phyloP scores from a whole-genome alignment of 2,113 vertebrate species.

The Phoxinus phoxinus region DNA sequence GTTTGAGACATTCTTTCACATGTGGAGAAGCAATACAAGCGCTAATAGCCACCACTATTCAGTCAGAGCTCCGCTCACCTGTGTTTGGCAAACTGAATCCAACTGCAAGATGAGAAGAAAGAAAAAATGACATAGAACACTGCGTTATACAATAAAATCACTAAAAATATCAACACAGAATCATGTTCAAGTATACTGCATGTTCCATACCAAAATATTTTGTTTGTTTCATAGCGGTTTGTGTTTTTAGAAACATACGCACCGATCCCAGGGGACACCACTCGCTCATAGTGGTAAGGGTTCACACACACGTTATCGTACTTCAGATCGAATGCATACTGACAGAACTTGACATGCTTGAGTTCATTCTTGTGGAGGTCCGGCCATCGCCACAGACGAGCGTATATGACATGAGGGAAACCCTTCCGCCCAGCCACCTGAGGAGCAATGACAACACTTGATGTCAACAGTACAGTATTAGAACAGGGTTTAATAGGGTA shows the following conservation, averaged over 20 bases:
- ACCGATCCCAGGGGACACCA: slow-evolving; percentile 72
- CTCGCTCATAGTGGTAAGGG: slow-evolving; percentile 84
- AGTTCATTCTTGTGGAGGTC: slow-evolving; percentile 88
- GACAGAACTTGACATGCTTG: slow-evolving; percentile 83
- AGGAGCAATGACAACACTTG: slow-evolving; percentile 15
- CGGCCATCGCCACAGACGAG: slow-evolving; percentile 82
- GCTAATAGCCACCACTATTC: not conserved
- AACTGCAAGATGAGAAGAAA: slow-evolving; percentile 51
- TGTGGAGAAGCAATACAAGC: not conserved
- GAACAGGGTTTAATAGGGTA: not conserved
- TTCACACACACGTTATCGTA: slow-evolving; percentile 85
- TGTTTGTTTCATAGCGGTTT: not conserved
- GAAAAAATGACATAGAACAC: not conserved
- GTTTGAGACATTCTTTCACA: slow-evolving; percentile 5
- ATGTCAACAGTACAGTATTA: not conserved
- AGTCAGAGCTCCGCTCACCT: slow-evolving; percentile 55
- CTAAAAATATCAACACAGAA: not conserved
- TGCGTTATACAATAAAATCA: not conserved
- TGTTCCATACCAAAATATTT: not conserved
- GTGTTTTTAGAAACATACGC: slow-evolving; percentile 45
- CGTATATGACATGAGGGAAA: slow-evolving; percentile 83
- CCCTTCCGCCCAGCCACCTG: slow-evolving; percentile 83
- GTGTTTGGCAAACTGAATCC: slow-evolving; percentile 68
- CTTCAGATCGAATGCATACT: slow-evolving; percentile 84
- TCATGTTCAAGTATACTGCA: not conserved